Evolutionary conservation across 2,113 vertebrate species (phyloP).

Genomic region (Capra hircus): DNA sequence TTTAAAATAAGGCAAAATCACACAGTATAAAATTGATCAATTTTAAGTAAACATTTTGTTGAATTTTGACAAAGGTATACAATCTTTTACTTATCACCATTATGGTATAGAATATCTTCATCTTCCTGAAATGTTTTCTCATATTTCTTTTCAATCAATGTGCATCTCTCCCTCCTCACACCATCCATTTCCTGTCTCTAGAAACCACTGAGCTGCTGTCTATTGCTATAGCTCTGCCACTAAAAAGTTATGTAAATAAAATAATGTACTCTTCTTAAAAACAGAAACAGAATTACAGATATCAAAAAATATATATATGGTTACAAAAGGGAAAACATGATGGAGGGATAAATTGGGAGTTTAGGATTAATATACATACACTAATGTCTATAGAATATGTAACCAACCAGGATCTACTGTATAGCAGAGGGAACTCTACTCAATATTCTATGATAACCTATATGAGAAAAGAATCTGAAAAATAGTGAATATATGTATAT

Average conservation of each 20-base stretch:
- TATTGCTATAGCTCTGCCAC: neutral
- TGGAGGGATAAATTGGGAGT: neutral
- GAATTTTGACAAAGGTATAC: neutral
- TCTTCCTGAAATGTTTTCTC: neutral
- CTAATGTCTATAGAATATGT: neutral
- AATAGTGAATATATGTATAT: neutral
- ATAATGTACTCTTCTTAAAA: neutral
- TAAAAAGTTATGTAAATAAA: neutral
- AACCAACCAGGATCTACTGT: neutral
- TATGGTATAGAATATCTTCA: neutral
- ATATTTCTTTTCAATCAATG: neutral
- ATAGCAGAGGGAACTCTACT: neutral
- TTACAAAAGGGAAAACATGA: neutral
- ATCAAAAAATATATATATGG: accelerated
- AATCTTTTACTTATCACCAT: neutral
- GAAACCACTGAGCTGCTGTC: neutral
- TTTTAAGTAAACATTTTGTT: neutral
- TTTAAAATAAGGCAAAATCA: neutral
- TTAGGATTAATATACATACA: neutral
- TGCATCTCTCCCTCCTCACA: neutral
- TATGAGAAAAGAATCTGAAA: neutral
- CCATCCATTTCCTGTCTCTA: neutral
- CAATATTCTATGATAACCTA: neutral
- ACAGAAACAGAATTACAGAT: neutral
- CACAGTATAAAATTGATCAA: neutral